Evolutionary conservation across 2,797 vertebrate species (phyloP).

Genomic region (Notolabrus celidotus): DNA sequence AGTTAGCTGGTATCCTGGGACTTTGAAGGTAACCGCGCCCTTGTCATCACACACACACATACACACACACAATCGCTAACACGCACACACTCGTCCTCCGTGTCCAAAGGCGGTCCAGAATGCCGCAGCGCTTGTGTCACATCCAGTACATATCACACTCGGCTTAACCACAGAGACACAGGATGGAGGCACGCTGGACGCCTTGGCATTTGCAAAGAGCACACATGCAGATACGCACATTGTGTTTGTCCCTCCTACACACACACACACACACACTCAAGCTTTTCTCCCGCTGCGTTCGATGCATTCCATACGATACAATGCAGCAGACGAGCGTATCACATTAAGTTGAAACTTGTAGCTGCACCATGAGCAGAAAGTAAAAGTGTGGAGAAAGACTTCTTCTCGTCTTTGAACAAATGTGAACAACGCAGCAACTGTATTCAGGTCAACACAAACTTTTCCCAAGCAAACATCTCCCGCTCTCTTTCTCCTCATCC

Average conservation of each 20-base stretch:
- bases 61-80: constrained; percentile 19
- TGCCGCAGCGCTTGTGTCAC: constrained; percentile 80
- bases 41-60: constrained; percentile 68
- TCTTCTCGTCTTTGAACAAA: constrained; percentile 59
- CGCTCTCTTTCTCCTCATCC: constrained; percentile 42
- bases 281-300: constrained; percentile 52
- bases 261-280: constrained; percentile 16
- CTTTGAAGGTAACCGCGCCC: constrained; percentile 83
- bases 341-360: constrained; percentile 64
- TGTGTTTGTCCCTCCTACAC: constrained; percentile 34
- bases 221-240: constrained; percentile 18
- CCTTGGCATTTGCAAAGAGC: constrained; percentile 71
- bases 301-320: constrained; percentile 43
- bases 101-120: constrained; percentile 74
- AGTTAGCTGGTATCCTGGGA: constrained; percentile 76
- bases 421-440: constrained; percentile 55
- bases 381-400: constrained; percentile 47
- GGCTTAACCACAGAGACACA: constrained; percentile 66
- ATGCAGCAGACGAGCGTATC: constrained; percentile 63
- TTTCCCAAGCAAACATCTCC: constrained; percentile 69
- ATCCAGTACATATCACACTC: constrained; percentile 78
- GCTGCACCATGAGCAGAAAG: constrained; percentile 50
- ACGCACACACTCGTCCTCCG: constrained; percentile 25
- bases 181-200: constrained; percentile 68
- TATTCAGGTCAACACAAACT: constrained; percentile 82